Conservation (phyloP, 2,797 vertebrate genomes). For the Danio tinwini region DNA sequence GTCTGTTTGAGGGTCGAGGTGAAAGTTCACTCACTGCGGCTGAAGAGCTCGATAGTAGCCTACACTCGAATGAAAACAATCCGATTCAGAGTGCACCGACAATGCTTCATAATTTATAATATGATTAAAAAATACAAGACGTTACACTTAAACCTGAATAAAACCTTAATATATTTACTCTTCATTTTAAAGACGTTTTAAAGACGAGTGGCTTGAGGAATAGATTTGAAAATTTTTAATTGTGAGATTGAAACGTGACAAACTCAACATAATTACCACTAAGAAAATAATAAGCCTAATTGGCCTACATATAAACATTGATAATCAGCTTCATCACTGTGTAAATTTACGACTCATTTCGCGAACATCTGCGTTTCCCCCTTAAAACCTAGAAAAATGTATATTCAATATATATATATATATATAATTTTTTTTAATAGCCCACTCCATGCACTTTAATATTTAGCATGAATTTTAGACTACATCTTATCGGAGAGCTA, state of each 20-base stretch:
- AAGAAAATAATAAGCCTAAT: not conserved
- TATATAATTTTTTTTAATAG: no score
- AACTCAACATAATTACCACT: not conserved
- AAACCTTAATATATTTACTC: not conserved
- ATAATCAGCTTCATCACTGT: not conserved
- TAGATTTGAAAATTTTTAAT: not conserved
- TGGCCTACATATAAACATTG: constrained; percentile 54
- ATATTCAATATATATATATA: no score
- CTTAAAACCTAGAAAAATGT: no score
- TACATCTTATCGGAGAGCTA: not conserved
- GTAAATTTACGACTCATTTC: not conserved
- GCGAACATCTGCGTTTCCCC: no score
- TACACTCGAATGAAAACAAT: constrained; percentile 58
- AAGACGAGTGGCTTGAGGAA: not conserved
- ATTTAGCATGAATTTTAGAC: not conserved
- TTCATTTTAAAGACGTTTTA: not conserved
- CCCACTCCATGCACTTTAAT: no score
- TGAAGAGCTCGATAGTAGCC: constrained; percentile 63
- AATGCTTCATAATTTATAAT: constrained; percentile 59
- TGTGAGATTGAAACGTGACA: not conserved
- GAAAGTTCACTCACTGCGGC: constrained; percentile 79
- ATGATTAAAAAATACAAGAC: not conserved
- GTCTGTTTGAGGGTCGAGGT: constrained; percentile 71
- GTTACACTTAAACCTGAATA: constrained; percentile 4
- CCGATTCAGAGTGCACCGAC: constrained; percentile 16